Percentiles rank a stretch among this genome's conserved stretches.
Evolutionary conservation across 2,797 vertebrate species (phyloP).

Genomic region (Mus caroli): DNA sequence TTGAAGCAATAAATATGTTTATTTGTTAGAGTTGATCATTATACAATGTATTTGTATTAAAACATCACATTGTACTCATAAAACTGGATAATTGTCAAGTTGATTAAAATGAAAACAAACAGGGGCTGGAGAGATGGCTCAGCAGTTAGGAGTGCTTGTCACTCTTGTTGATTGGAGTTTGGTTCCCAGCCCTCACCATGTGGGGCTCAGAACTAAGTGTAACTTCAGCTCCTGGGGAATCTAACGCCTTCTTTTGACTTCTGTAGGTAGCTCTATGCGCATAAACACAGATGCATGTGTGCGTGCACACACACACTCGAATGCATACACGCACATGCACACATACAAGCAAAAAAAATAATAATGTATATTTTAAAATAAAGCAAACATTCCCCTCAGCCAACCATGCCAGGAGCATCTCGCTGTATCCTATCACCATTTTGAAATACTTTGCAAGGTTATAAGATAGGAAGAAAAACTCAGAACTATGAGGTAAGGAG

Average conservation of each 20-base stretch:
- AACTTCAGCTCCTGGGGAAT: not conserved
- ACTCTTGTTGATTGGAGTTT: not conserved
- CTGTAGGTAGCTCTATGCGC: not conserved
- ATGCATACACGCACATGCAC: rapidly evolving
- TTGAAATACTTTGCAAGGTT: not conserved
- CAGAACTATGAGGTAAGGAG: not conserved
- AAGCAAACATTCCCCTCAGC: not conserved
- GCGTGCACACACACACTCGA: rapidly evolving
- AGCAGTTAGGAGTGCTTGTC: not conserved
- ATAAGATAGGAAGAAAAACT: not conserved
- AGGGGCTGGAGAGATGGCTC: not conserved
- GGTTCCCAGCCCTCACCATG: not conserved
- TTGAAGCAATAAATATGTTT: not conserved
- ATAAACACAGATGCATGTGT: not conserved
- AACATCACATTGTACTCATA: not conserved
- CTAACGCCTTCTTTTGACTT: not conserved
- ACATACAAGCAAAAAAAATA: not conserved
- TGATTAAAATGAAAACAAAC: not conserved
- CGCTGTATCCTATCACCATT: not conserved
- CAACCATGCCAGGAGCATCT: not conserved
- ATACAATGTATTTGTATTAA: not conserved
- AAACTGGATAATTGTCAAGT: not conserved
- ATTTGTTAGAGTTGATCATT: not conserved
- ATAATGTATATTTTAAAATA: not conserved
- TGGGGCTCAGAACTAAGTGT: not conserved